Evolutionary conservation across 2,888 invertebrate genomes (phyloP), one percentile per base, ranked within the genome.

Genomic region (Nemapogon koenigi): DNA sequence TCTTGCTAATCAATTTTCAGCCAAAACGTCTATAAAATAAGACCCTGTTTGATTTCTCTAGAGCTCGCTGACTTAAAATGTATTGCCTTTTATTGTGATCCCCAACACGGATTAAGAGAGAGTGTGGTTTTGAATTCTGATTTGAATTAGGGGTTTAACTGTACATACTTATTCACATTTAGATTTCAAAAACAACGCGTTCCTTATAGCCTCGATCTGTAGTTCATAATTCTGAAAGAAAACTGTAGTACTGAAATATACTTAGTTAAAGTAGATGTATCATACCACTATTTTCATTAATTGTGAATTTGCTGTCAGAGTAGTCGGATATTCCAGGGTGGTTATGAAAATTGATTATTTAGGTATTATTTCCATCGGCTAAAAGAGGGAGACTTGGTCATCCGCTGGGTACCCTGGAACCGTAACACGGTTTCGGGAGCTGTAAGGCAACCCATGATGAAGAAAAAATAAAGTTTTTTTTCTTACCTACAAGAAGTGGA

Each of bases 71-170:
- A 73, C 68, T 72, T 75, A 69, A 75, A 78, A 78, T 78, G 73
- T 78, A 75, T 75, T 76, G 76, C 76, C 76, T 78, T 78, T 78
- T 78, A 78, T 78, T 78, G 78, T 78, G 75, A 75, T 73, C 78
- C 72, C 72, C 72, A 75, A 72, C 73, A 69, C 69, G 78, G 78
- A 78, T 78, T 78, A 76, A 76, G 76, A 76, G 75, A 69, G 73
- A 60, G 72, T 70, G 76, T 73, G 76, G 78, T 78, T 78, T 78
- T 75, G 78, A 78, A 78, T 78, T 78, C 72, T 76, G 78, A 78
- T 78, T 78, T 63, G 73, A 63, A 73, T 70, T 75, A 71, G 72
- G 65, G 62, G 37, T 17, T 28, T 28, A 10, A 14, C 15, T 16
- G 15, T 30, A n/a, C 22, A 22, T 22, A 22, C 22, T 22, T n/a